Evolutionary conservation across 2,797 vertebrate genomes (phyloP).

Genomic region (Sebastes taczanowskii): DNA sequence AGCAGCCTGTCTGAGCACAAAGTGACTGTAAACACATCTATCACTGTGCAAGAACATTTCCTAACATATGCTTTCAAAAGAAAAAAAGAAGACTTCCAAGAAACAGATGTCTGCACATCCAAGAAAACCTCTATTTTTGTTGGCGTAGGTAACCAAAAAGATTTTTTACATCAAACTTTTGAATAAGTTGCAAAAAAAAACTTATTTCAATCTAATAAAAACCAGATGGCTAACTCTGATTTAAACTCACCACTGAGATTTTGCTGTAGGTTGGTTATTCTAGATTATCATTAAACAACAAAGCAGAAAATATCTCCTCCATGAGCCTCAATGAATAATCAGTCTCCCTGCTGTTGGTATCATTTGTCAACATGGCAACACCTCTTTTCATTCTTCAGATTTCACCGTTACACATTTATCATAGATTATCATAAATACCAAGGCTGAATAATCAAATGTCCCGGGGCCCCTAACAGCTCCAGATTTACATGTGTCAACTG

Average conservation of each 20-base stretch:
- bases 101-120: not conserved
- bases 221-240: not conserved
- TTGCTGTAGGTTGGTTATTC: not conserved
- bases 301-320: not conserved
- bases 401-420: not conserved
- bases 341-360: not conserved
- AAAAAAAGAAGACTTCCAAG: not conserved
- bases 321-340: not conserved
- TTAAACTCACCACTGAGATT: not conserved
- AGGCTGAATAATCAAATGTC: not conserved
- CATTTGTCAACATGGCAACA: not conserved
- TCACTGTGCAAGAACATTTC: not conserved
- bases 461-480: not conserved
- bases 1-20: not conserved
- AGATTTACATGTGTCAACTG: not conserved
- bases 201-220: not conserved
- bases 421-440: not conserved
- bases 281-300: not conserved
- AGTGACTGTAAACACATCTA: not conserved
- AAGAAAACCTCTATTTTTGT: not conserved
- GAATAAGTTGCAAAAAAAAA: not conserved
- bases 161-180: not conserved
- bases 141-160: not conserved
- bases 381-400: not conserved
- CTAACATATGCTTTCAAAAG: not conserved